A percentile compares a stretch with the other conserved stretches of the same genome.
Conservation (phyloP, 1,140 invertebrate species). For the Pseudomyrmex pallidus region DNA sequence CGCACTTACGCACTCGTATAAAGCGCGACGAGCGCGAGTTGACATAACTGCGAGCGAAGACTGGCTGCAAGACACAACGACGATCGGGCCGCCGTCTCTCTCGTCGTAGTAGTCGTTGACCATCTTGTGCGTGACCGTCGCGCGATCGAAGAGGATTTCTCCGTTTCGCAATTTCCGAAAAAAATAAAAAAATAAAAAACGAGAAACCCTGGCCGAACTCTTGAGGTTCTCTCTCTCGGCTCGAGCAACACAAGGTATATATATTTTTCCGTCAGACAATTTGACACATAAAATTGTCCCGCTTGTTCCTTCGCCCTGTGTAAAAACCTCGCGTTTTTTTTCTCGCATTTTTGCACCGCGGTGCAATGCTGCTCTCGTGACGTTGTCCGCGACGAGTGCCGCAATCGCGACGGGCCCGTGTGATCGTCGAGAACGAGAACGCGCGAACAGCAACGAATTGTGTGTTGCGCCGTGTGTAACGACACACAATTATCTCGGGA, state of each 20-base stretch:
- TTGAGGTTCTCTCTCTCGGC: no score
- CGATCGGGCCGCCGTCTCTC: not conserved
- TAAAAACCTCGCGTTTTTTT: not conserved
- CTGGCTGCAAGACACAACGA: no score
- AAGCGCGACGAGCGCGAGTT: conserved; percentile 19
- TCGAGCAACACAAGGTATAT: no score
- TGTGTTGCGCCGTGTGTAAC: not conserved
- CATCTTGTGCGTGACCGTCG: no score
- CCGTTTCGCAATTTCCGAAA: no score
- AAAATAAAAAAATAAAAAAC: no score
- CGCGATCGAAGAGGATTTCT: no score
- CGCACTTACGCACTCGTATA: conserved; percentile 12
- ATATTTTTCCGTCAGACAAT: no score
- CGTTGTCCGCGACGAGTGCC: not conserved
- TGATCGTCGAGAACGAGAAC: no score
- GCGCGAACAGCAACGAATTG: not conserved
- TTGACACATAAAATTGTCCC: no score
- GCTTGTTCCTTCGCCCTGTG: not conserved
- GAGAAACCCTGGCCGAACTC: no score
- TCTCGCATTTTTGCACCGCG: conserved; percentile 5
- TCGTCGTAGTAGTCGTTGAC: not conserved
- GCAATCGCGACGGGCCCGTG: not conserved
- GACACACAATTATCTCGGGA: not conserved
- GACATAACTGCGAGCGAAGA: not conserved
- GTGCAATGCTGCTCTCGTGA: not conserved